Evolutionary conservation across 2,113 vertebrate genomes (phyloP).

Genomic region (Syrmaticus mikado): DNA sequence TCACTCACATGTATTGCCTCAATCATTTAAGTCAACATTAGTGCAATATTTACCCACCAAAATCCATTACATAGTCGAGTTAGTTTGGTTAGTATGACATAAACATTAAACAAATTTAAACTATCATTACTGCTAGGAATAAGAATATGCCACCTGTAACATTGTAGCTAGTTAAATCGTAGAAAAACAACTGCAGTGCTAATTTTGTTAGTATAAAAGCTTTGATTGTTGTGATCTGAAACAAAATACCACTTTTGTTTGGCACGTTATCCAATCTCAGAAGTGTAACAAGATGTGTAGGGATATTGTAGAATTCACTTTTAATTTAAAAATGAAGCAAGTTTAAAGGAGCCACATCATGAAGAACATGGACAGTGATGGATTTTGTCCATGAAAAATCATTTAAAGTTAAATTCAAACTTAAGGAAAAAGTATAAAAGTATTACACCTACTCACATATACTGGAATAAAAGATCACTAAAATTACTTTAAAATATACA

Average conservation of each 20-base stretch:
- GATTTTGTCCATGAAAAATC: no score
- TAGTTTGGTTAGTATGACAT: background rate
- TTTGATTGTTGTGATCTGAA: background rate
- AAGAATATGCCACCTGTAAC: background rate
- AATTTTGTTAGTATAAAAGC: background rate
- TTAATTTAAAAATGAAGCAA: background rate
- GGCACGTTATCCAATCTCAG: background rate
- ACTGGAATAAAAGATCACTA: no score
- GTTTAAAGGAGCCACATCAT: background rate
- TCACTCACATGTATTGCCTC: background rate
- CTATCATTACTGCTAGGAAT: background rate
- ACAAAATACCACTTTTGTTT: background rate
- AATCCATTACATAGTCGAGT: background rate
- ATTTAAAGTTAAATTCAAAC: no score
- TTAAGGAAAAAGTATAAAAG: no score
- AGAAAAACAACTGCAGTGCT: background rate
- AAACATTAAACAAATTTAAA: background rate
- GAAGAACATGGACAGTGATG: background rate
- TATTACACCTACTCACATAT: no score
- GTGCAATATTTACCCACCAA: background rate
- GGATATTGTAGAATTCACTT: background rate
- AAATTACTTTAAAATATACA: no score
- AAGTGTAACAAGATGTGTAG: background rate
- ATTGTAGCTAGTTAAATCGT: background rate
- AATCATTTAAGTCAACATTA: background rate